Percentiles rank a stretch among this genome's conserved stretches.
These are phyloP conservation scores for Nipponia nippon DNA, from an alignment of 2,113 vertebrate genomes.

Conservation along the genomic window DNA sequence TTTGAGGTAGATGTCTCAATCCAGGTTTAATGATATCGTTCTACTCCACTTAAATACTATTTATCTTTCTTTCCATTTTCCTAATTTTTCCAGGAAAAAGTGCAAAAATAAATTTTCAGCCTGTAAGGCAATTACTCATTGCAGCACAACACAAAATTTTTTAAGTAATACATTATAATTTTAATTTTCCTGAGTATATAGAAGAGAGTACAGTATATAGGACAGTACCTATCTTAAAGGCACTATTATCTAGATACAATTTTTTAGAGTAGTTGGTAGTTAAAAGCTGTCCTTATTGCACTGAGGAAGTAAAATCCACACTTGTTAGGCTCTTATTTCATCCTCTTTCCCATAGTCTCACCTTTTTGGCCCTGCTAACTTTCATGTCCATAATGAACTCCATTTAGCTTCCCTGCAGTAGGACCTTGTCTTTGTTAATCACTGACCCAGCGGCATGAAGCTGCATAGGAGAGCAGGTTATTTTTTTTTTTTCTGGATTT, in stretches of 20 bases:
- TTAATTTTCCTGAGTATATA: not conserved
- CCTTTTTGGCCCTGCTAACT: constrained; percentile 56
- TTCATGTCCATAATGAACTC: constrained; percentile 70
- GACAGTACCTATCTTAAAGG: not conserved
- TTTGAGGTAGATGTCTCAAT: not conserved
- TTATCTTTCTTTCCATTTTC: not conserved
- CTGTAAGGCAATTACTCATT: not conserved
- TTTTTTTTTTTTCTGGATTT: constrained; percentile 30
- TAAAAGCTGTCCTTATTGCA: constrained; percentile 42
- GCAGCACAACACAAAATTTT: not conserved
- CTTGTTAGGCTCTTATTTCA: constrained; percentile 66
- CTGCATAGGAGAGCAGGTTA: constrained; percentile 25
- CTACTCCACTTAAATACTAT: not conserved
- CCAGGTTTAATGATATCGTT: not conserved
- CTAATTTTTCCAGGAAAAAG: not conserved
- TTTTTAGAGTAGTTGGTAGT: constrained; percentile 2
- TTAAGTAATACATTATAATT: not conserved
- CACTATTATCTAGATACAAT: not conserved
- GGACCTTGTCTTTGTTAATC: constrained; percentile 70
- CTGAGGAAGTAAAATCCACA: constrained; percentile 59
- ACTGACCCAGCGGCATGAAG: constrained; percentile 49
- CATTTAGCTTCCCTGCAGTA: constrained; percentile 64
- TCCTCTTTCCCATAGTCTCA: constrained; percentile 53
- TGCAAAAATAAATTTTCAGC: not conserved
- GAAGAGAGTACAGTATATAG: not conserved